Evolutionary conservation across 2,888 invertebrate species (phyloP).

Genomic region (Drosophila mimetica): DNA sequence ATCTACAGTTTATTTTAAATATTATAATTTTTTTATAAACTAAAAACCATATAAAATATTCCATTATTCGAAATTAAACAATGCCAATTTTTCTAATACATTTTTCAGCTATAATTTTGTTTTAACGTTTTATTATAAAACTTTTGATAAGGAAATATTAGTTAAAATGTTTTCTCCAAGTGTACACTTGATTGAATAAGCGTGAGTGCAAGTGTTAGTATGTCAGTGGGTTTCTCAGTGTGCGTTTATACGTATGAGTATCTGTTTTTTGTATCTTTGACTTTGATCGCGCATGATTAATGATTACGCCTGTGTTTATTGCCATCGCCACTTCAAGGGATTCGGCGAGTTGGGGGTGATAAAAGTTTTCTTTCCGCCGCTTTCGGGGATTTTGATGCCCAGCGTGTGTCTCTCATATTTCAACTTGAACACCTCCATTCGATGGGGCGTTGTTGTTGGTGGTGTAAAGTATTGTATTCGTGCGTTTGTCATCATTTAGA

Average conservation of each 20-base stretch:
- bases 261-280: constrained; percentile 68
- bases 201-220: constrained; percentile 19
- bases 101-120: too few species aligned
- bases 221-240: constrained; percentile 7
- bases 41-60: too few species aligned
- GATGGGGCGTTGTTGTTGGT: background rate
- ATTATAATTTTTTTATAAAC: too few species aligned
- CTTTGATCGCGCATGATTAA: constrained; percentile 77
- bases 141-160: too few species aligned
- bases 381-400: constrained; percentile 46
- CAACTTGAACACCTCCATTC: constrained; percentile 38
- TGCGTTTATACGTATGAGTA: constrained; percentile 29
- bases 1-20: background rate
- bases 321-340: constrained; percentile 50
- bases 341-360: constrained; percentile 3
- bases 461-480: background rate
- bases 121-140: too few species aligned
- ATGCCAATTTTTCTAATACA: too few species aligned
- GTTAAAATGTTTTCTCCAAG: background rate
- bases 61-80: too few species aligned
- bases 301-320: constrained; percentile 76
- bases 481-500: constrained; percentile 35
- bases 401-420: constrained; percentile 56
- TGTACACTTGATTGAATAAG: constrained; percentile 29
- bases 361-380: constrained; percentile 39